phyloP scores from a whole-genome alignment of 23 tunicate genomes.

The Botrylloides violaceus region DNA sequence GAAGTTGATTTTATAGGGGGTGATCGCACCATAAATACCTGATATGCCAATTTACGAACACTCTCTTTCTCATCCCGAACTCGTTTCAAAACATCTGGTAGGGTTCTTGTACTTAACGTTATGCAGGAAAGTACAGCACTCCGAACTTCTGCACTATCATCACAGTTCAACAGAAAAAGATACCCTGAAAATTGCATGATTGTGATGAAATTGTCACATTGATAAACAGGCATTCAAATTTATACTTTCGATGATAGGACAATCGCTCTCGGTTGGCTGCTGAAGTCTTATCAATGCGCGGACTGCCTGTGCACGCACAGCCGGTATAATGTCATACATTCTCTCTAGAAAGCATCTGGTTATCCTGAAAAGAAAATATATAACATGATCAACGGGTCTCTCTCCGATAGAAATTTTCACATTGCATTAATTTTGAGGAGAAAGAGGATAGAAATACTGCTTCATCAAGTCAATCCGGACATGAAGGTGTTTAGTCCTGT shows the following conservation, averaged over 20 bases:
- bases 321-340: conserved; percentile 57
- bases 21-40: no score
- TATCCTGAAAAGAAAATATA: conserved; percentile 27
- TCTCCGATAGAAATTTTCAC: no score
- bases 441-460: no score
- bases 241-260: conserved; percentile 80
- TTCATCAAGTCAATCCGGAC: no score
- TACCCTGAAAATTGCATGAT: conserved; percentile 34
- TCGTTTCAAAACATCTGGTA: conserved; percentile 61
- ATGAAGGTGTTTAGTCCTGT: no score
- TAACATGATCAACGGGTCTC: no score
- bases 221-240: background rate
- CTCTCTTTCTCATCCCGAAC: conserved; percentile 65
- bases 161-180: conserved; percentile 62
- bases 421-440: no score
- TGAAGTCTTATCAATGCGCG: conserved; percentile 58
- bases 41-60: conserved; percentile 68
- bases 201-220: background rate
- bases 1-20: no score
- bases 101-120: conserved; percentile 57
- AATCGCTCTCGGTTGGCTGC: conserved; percentile 54
- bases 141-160: conserved; percentile 64
- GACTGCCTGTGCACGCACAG: conserved; percentile 76
- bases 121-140: conserved; percentile 46
- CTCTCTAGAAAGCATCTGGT: conserved; percentile 54